Percentiles rank a stretch among this genome's conserved stretches.
These are phyloP conservation scores for Caenorhabditis uteleia DNA, from an alignment of 2,888 invertebrate genomes.

Conservation along the genomic window DNA sequence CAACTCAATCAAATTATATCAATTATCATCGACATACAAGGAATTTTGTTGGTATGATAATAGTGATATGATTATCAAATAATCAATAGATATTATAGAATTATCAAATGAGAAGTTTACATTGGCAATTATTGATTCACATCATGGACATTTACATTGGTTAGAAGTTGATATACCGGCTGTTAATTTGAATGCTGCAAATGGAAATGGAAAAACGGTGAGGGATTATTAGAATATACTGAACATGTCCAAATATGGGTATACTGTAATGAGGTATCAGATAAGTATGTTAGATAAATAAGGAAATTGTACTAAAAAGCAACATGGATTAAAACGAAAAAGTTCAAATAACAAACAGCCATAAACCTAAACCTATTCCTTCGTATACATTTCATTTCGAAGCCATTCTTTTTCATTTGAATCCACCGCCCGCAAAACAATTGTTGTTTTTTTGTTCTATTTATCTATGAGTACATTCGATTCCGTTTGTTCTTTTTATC, in stretches of 20 bases:
- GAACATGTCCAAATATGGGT: slow-evolving; percentile 3
- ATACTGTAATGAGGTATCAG: no score
- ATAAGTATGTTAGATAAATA: no score
- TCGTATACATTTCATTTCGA: no score
- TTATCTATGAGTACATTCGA: no score
- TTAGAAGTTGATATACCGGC: slow-evolving; percentile 59
- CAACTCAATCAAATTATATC: slow-evolving; percentile 37
- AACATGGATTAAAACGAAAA: not conserved
- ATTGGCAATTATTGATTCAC: slow-evolving; percentile 58
- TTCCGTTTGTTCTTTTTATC: not conserved
- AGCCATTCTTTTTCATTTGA: no score
- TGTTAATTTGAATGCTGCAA: slow-evolving; percentile 51
- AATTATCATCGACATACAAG: slow-evolving; percentile 62
- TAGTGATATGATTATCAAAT: not conserved
- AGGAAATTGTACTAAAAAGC: no score
- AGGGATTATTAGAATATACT: not conserved
- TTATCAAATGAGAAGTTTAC: slow-evolving; percentile 61
- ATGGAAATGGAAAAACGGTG: slow-evolving; percentile 51
- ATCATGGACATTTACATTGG: slow-evolving; percentile 58
- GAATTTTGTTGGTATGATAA: slow-evolving; percentile 58
- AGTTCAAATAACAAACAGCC: no score
- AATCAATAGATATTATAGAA: slow-evolving; percentile 34
- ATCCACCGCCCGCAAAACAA: no score
- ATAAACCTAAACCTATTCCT: no score
- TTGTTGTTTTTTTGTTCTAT: no score